These are phyloP conservation scores for Ophion obscuratus DNA, from an alignment of 2,888 invertebrate species.

Conservation along the genomic window DNA sequence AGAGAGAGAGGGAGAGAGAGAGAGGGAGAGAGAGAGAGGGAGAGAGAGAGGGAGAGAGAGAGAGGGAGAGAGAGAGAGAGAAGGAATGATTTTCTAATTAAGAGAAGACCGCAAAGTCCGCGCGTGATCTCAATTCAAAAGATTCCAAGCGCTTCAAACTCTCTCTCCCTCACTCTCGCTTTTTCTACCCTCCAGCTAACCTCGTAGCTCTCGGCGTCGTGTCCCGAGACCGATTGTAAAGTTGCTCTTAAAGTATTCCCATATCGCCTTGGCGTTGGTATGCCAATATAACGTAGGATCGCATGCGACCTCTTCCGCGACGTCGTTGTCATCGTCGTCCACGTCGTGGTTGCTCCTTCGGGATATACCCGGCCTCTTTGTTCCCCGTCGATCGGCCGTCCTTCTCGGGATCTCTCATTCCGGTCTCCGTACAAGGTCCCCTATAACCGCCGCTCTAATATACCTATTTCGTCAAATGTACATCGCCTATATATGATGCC, in stretches of 20 bases:
- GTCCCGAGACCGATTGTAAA: slow-evolving; percentile 75
- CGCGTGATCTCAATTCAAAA: slow-evolving; percentile 73
- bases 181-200: slow-evolving; percentile 33
- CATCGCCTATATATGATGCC: slow-evolving; percentile 7
- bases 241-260: slow-evolving; percentile 83
- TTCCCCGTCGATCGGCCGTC: slow-evolving; percentile 53
- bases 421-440: slow-evolving; percentile 34
- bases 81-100: slow-evolving; percentile 64
- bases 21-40: slow-evolving; percentile 7
- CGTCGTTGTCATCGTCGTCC: slow-evolving; percentile 48
- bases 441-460: slow-evolving; percentile 18
- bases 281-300: slow-evolving; percentile 80
- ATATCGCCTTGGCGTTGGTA: slow-evolving; percentile 81
- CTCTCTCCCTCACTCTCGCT: slow-evolving; percentile 19
- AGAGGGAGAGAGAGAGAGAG: slow-evolving; percentile 21
- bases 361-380: slow-evolving; percentile 57
- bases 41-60: neutral
- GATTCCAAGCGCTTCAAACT: slow-evolving; percentile 55
- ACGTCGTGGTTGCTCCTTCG: slow-evolving; percentile 48
- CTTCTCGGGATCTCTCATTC: slow-evolving; percentile 53
- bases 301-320: slow-evolving; percentile 70
- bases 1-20: neutral
- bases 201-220: slow-evolving; percentile 31
- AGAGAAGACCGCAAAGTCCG: slow-evolving; percentile 56
- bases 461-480: slow-evolving; percentile 41